Evolutionary conservation across 1,140 invertebrate species (phyloP).

Genomic region (Pomacea maculata): DNA sequence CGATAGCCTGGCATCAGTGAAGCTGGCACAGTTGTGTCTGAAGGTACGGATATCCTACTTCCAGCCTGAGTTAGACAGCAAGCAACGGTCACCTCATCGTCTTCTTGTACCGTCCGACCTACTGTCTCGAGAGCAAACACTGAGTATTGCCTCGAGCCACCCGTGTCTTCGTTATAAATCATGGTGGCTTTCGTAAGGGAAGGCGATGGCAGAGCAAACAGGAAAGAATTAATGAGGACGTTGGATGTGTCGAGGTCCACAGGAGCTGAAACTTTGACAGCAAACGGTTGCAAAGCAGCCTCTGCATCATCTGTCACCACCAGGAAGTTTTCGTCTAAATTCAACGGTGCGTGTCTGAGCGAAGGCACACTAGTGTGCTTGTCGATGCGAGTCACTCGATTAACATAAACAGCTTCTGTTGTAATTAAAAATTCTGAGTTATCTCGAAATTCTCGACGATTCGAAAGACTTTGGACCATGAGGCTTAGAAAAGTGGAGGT

Average conservation of each 20-base stretch:
- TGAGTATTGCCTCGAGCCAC: not conserved
- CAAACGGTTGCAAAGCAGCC: no score
- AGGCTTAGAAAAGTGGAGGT: not conserved
- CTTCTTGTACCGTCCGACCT: constrained; percentile 1
- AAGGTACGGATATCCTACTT: constrained; percentile 17
- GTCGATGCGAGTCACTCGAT: constrained; percentile 8
- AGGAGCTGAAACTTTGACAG: no score
- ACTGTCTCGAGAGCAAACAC: constrained; percentile 4
- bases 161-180: not conserved
- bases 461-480: not conserved
- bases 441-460: not conserved
- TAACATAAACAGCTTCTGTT: not conserved
- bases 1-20: constrained; percentile 23
- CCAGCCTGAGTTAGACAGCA: constrained; percentile 20
- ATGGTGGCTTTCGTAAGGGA: not conserved
- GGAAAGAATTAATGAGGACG: not conserved
- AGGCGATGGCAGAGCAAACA: not conserved
- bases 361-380: constrained; percentile 7
- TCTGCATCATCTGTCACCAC: constrained; percentile 40
- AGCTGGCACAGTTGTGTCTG: constrained; percentile 1
- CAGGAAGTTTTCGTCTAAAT: constrained; percentile 30
- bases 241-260: not conserved
- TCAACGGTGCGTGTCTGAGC: constrained; percentile 24
- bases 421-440: constrained; percentile 14
- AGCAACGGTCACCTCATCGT: constrained; percentile 6